Evolutionary conservation across 2,113 vertebrate species (phyloP).

Genomic region (Lophotis ruficrista): DNA sequence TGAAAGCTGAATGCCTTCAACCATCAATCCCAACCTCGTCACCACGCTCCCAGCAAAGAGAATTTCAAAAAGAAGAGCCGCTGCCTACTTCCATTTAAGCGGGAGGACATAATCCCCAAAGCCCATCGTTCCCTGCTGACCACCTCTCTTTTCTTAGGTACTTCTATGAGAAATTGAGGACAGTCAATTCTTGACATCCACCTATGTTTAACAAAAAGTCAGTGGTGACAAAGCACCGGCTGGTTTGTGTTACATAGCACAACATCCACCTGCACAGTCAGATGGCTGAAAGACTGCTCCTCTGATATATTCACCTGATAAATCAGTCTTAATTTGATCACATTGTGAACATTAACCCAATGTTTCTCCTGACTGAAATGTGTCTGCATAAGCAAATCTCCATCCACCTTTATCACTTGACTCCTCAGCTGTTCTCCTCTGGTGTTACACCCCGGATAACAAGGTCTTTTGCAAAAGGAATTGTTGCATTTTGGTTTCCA

Average conservation of each 20-base stretch:
- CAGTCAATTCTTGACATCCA: not conserved
- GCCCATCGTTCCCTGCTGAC: not conserved
- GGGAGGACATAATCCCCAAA: not conserved
- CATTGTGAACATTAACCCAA: not conserved
- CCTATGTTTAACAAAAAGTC: not conserved
- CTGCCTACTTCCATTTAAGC: not conserved
- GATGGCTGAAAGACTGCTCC: not conserved
- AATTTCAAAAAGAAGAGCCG: not conserved
- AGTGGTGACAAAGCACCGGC: not conserved
- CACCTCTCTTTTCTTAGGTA: not conserved
- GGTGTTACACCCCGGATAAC: not conserved
- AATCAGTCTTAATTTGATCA: not conserved
- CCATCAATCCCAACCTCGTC: not conserved
- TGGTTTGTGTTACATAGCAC: not conserved
- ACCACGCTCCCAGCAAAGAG: not conserved
- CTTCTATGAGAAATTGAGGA: not conserved
- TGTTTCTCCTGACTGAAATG: not conserved
- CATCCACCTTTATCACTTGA: not conserved
- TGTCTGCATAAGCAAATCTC: not conserved
- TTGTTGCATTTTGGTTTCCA: not conserved
- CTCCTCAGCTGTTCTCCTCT: not conserved
- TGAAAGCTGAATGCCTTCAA: not conserved
- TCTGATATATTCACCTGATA: not conserved
- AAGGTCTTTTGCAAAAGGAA: not conserved
- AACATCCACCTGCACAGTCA: fast-evolving